A percentile compares a stretch with the other conserved stretches of the same genome.
phyloP scores from a whole-genome alignment of 2,797 vertebrate genomes.

The Anniella stebbinsi region DNA sequence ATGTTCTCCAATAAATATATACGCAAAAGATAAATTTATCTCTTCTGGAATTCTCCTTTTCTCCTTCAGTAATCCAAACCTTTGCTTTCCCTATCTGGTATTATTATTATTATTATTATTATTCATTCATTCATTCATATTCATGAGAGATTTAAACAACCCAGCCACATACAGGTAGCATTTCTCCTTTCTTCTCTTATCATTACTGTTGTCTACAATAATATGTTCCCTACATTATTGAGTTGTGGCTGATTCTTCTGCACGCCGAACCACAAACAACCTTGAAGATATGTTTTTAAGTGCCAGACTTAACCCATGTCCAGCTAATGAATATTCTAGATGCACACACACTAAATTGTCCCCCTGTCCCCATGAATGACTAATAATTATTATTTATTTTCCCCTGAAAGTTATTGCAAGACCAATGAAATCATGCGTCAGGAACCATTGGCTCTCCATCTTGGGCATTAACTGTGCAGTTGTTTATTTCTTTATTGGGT shows the following conservation, averaged over 20 bases:
- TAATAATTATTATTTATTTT: constrained; percentile 66
- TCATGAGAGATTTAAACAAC: background rate
- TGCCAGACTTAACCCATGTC: background rate
- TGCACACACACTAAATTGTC: constrained; percentile 34
- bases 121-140: background rate
- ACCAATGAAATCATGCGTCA: constrained; percentile 62
- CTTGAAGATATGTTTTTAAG: background rate
- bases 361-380: constrained; percentile 52
- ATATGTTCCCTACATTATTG: background rate
- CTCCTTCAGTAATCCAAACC: background rate
- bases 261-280: background rate
- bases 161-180: background rate
- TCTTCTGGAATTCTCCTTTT: background rate
- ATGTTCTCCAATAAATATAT: background rate
- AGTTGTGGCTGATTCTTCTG: background rate
- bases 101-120: background rate
- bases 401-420: constrained; percentile 54
- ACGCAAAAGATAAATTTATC: background rate
- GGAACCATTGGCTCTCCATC: constrained; percentile 63
- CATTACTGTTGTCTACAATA: background rate
- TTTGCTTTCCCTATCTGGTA: too few relatives aligned
- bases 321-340: constrained; percentile 16
- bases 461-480: constrained; percentile 62
- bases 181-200: background rate
- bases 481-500: constrained; percentile 55